Evolutionary conservation across 2,113 vertebrate species (phyloP).

Genomic region (Xenopus tropicalis): UCB_Xtro_10.0 CM004446.2:140560501-140561000

Average conservation of each 20-base stretch:
- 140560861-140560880: conserved; percentile 31
- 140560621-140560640: too few species aligned
- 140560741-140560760: background rate
- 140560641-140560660: too few species aligned
- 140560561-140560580: too few species aligned
- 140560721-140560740: background rate
- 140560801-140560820: conserved; percentile 17
- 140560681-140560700: too few species aligned
- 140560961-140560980: conserved; percentile 37
- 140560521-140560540: too few species aligned
- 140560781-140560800: background rate
- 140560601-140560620: too few species aligned
- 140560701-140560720: too few species aligned
- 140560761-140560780: conserved; percentile 6
- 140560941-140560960: conserved; percentile 40
- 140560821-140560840: conserved; percentile 26
- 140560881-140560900: conserved; percentile 32
- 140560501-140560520: too few species aligned
- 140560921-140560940: conserved; percentile 30
- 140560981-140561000: conserved; percentile 28
- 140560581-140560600: too few species aligned
- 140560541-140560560: too few species aligned
- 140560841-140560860: conserved; percentile 13
- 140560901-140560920: conserved; percentile 44
- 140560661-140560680: too few species aligned